Evolutionary conservation across 2,113 vertebrate species (phyloP).

Genomic region (Chrysochloris asiatica): DNA sequence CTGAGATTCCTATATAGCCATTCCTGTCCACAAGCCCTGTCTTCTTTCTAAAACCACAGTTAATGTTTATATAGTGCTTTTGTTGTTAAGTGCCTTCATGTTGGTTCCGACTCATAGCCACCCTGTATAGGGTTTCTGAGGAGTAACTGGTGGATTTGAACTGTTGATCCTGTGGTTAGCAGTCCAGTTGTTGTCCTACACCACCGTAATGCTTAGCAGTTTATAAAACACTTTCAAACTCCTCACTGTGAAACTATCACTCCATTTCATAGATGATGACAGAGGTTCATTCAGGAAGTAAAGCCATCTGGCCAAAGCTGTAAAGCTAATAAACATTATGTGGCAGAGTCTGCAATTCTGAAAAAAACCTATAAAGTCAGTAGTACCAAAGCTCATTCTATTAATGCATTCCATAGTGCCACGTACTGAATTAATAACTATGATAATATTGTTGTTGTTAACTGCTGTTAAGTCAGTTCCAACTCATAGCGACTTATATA

Average conservation of each 20-base stretch:
- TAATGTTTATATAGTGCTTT: too few relatives aligned
- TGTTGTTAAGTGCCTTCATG: too few relatives aligned
- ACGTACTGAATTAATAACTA: background rate
- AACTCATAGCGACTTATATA: too few relatives aligned
- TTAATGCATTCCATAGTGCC: background rate
- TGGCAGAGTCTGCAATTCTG: slow-evolving; percentile 19
- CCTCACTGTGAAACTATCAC: slow-evolving; percentile 20
- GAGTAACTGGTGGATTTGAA: too few relatives aligned
- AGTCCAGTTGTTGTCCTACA: too few relatives aligned
- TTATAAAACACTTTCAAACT: slow-evolving; percentile 13
- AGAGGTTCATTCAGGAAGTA: slow-evolving; percentile 28
- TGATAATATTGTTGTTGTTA: too few relatives aligned
- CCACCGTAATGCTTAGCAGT: background rate
- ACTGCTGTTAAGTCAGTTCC: too few relatives aligned
- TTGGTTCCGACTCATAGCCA: too few relatives aligned
- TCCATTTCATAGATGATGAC: slow-evolving; percentile 24
- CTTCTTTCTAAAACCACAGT: background rate
- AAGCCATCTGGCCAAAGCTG: slow-evolving; percentile 15
- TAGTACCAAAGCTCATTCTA: background rate
- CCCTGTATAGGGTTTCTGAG: too few relatives aligned
- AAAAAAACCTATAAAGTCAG: slow-evolving; percentile 20
- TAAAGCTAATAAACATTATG: background rate
- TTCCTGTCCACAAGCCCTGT: background rate
- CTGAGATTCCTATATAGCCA: background rate
- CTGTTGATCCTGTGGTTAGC: too few relatives aligned